These are phyloP conservation scores for Ibidorhyncha struthersii DNA, from an alignment of 2,113 vertebrate species.

Conservation along the genomic window DNA sequence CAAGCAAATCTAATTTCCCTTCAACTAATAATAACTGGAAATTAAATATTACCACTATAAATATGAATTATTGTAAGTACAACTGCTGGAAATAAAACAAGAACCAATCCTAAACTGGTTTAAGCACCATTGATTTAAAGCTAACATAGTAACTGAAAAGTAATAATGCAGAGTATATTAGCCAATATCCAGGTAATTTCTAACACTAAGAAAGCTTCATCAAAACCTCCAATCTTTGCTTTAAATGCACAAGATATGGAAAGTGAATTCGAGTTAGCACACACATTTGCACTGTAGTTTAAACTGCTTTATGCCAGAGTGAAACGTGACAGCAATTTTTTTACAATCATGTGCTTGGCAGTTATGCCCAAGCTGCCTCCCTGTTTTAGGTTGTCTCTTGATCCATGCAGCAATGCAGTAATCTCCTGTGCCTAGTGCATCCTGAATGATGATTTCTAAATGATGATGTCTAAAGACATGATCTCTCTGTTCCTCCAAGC, in stretches of 20 bases:
- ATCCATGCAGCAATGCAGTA: neutral
- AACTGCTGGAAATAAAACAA: neutral
- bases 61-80: neutral
- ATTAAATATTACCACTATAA: neutral
- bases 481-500: neutral
- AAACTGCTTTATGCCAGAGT: neutral
- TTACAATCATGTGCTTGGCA: neutral
- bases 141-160: neutral
- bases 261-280: neutral
- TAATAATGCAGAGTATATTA: neutral
- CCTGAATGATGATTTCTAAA: neutral
- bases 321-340: too few relatives aligned
- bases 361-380: neutral
- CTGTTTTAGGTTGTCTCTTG: neutral
- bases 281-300: neutral
- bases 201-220: neutral
- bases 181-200: neutral
- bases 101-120: neutral
- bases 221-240: neutral
- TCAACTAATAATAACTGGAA: neutral
- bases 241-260: neutral
- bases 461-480: neutral
- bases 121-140: neutral
- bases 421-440: neutral
- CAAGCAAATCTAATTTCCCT: neutral